Evolutionary conservation across 2,888 invertebrate genomes (phyloP).

Genomic region (Agrotis ipsilon): DNA sequence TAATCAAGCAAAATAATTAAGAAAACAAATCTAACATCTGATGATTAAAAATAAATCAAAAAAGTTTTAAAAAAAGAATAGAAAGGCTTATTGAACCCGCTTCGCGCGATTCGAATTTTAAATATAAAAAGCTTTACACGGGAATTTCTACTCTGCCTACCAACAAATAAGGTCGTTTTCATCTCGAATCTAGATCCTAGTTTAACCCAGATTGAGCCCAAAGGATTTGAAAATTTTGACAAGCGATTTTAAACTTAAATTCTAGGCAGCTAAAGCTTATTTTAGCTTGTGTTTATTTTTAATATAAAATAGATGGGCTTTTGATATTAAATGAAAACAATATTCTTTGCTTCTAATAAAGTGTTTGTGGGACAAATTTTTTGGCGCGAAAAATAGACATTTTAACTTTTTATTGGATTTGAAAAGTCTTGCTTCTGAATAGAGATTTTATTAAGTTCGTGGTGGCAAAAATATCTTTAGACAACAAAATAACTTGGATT

Average conservation of each 20-base stretch:
- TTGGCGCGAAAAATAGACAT: constrained; percentile 33
- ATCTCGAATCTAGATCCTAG: constrained; percentile 13
- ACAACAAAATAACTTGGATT: not conserved
- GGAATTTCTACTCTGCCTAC: not conserved
- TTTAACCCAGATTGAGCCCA: constrained; percentile 30
- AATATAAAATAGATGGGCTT: constrained; percentile 56
- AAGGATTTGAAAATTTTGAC: constrained; percentile 21
- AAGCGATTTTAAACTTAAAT: constrained; percentile 36
- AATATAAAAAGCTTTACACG: not conserved
- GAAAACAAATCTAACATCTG: constrained; percentile 10
- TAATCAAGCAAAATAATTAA: constrained; percentile 22
- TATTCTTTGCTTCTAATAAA: constrained; percentile 38
- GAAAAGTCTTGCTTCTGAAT: constrained; percentile 6
- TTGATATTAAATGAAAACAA: constrained; percentile 55
- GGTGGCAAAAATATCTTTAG: not conserved
- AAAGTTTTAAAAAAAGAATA: constrained; percentile 50
- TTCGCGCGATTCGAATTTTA: constrained; percentile 30
- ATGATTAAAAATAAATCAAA: constrained; percentile 44
- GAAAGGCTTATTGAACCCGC: constrained; percentile 33
- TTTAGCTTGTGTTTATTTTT: constrained; percentile 29
- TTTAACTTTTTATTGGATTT: constrained; percentile 35
- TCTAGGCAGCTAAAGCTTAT: accelerated
- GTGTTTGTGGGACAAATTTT: constrained; percentile 46
- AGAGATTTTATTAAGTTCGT: constrained; percentile 20
- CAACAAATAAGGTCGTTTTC: constrained; percentile 1